Evolutionary conservation across 2,888 invertebrate genomes (phyloP).

Genomic region (Plebejus argus): DNA sequence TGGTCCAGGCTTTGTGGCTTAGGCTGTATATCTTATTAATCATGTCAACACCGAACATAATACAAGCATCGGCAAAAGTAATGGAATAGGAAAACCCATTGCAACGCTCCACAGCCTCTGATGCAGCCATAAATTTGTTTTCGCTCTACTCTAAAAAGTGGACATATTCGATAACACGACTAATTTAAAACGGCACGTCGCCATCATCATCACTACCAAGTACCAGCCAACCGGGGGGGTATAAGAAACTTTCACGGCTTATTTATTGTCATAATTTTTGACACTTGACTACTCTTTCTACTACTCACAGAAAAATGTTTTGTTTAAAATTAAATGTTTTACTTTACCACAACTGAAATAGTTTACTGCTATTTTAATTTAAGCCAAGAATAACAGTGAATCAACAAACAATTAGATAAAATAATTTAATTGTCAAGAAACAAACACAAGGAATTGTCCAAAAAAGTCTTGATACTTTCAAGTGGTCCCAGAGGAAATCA

Average conservation of each 20-base stretch:
- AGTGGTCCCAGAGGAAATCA: constrained; percentile 22
- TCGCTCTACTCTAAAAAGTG: constrained; percentile 36
- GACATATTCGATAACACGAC: constrained; percentile 37
- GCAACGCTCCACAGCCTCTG: constrained; percentile 37
- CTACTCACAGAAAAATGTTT: no score
- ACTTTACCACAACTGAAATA: no score
- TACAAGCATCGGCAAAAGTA: constrained; percentile 19
- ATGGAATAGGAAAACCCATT: constrained; percentile 34
- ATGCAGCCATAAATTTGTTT: constrained; percentile 40
- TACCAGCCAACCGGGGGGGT: background rate
- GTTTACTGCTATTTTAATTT: no score
- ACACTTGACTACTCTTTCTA: no score
- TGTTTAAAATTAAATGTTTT: no score
- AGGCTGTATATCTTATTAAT: constrained; percentile 42
- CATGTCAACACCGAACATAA: constrained; percentile 41
- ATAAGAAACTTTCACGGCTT: background rate
- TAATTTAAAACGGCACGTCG: constrained; percentile 38
- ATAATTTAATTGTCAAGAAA: background rate
- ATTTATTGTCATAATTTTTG: no score
- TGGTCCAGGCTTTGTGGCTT: constrained; percentile 18
- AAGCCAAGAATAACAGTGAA: background rate
- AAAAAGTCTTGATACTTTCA: constrained; percentile 3
- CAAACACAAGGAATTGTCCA: background rate
- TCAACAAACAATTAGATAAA: background rate
- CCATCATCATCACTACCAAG: background rate